phyloP scores from a whole-genome alignment of 2,797 vertebrate species.

The Melanotaenia nigrans region DNA sequence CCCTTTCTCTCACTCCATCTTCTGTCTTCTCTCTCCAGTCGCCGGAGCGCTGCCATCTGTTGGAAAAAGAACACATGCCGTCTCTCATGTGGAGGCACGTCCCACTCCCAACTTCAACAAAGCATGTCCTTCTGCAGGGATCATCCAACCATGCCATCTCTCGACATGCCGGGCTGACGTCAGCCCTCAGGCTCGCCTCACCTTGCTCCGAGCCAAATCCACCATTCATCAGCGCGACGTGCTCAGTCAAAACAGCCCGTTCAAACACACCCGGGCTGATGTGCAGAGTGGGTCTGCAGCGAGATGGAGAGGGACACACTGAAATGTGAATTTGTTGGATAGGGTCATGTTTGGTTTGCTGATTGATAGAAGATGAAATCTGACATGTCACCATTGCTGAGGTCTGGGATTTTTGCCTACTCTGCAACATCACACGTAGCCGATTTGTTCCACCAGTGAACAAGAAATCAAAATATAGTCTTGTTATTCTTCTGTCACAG shows the following conservation, averaged over 20 bases:
- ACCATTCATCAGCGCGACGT: slow-evolving; percentile 8
- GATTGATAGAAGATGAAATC: slow-evolving; percentile 53
- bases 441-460: slow-evolving; percentile 36
- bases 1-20: slow-evolving; percentile 26
- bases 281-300: slow-evolving; percentile 27
- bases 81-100: slow-evolving; percentile 74
- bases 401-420: slow-evolving; percentile 9
- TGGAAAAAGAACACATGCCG: slow-evolving; percentile 70
- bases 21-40: slow-evolving; percentile 54
- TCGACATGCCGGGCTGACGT: slow-evolving; percentile 67
- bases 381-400: slow-evolving; percentile 29
- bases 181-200: slow-evolving; percentile 47
- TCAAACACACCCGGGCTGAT: slow-evolving; percentile 13
- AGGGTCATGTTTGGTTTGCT: slow-evolving; percentile 35
- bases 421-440: slow-evolving; percentile 13
- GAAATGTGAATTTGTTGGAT: slow-evolving; percentile 37
- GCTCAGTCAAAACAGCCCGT: slow-evolving; percentile 32
- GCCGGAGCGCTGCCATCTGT: slow-evolving; percentile 73
- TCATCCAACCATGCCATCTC: slow-evolving; percentile 48
- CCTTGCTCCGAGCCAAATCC: slow-evolving; percentile 33
- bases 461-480: slow-evolving; percentile 18
- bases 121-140: slow-evolving; percentile 64
- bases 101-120: slow-evolving; percentile 64
- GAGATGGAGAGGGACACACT: slow-evolving; percentile 40
- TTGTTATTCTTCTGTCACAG: slow-evolving; percentile 1